Evolutionary conservation across 2,113 vertebrate species (phyloP), one percentile per base, ranked within the genome.

Genomic region (Oncorhynchus keta): DNA sequence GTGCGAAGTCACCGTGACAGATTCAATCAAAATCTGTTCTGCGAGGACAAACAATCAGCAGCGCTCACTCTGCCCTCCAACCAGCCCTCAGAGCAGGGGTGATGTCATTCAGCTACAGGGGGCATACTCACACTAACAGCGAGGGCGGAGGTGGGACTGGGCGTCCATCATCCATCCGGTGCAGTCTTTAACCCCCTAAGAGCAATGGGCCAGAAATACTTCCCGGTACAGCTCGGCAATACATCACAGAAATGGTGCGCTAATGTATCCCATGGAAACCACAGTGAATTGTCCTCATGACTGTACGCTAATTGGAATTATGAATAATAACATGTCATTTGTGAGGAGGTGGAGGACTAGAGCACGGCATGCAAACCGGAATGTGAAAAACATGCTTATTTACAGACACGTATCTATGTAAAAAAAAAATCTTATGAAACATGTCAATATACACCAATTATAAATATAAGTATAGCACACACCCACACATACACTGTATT

Each of bases 21-120:
- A 85, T 65, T 76, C 48, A 28, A 84, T 91, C 79, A 84, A 79
- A 72, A 76, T 90, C 82, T 71, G 77, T 88, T 90, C 80, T 82
- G 51, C 78, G 49, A 83, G 81, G 84, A 39, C 48, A 68, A 61
- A 6, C 73, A 11, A 82, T 74, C 45, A n/a, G 24, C 39, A 81
- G 24, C 24, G 65, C 65, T 67, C 72, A 7, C 51, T 39, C 48
- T 35, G 81, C 84, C 77, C 78, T 5, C 5, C 65, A 75, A 73
- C 74, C 78, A 55, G 76, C 85, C 81, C 75, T 51, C 11, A 1
- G n/a, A 72, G 22, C 48, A 24, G 28, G 0, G 61, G 45, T 80
- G 84, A 87, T 65, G 74, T 84, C 83, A 84, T 78, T 14, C 8
- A 13, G 72, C 86, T 72, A 73, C 20, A 49, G n/a, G 87, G 75